phyloP scores from a whole-genome alignment of 2,113 vertebrate species.

The Scytalopus superciliaris region DNA sequence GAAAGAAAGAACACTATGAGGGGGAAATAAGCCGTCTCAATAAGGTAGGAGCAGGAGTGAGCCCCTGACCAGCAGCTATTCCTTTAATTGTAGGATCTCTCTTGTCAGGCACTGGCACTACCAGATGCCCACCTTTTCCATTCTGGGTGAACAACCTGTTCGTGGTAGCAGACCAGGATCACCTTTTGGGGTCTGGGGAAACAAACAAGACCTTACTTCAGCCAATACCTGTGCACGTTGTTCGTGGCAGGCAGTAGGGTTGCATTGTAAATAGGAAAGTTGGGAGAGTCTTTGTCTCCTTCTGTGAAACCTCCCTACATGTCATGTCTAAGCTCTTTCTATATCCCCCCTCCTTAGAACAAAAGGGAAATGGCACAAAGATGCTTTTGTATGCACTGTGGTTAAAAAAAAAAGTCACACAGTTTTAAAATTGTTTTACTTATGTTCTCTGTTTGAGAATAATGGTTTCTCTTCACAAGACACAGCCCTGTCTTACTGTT shows the following conservation, averaged over 20 bases:
- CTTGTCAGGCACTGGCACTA: neutral
- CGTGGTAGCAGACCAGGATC: neutral
- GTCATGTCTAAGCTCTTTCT: neutral
- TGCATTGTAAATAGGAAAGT: neutral
- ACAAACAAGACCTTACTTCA: neutral
- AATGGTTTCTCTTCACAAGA: neutral
- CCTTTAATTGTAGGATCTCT: neutral
- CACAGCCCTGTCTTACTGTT: neutral
- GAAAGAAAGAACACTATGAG: constrained; percentile 70
- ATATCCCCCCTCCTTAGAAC: neutral
- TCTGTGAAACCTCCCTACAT: fast-evolving
- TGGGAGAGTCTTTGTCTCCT: neutral
- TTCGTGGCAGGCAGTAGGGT: neutral
- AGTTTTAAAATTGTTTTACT: neutral
- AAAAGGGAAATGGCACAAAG: neutral
- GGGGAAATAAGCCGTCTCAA: constrained; percentile 77
- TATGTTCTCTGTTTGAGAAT: neutral
- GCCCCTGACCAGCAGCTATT: neutral
- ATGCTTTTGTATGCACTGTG: neutral
- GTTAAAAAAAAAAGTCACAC: neutral
- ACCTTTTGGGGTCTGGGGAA: neutral
- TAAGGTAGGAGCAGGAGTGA: constrained; percentile 57
- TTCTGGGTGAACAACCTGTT: neutral
- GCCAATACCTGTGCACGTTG: neutral
- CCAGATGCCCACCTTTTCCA: neutral